Conservation (phyloP, 2,888 invertebrate species). For the Halictus ligatus region DNA sequence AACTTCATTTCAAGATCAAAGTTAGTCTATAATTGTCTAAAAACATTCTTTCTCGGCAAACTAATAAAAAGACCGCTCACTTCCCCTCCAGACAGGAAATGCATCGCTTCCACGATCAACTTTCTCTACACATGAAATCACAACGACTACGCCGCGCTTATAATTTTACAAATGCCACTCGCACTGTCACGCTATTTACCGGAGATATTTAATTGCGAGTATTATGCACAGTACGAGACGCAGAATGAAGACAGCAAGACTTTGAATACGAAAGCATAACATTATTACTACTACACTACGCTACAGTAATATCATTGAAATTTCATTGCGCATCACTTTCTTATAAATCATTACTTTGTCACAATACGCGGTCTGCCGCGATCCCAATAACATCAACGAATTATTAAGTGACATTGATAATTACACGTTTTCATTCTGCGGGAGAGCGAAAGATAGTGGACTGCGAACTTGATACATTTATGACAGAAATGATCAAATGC, state of each 20-base stretch:
- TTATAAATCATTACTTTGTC: background rate
- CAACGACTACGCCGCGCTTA: slow-evolving; percentile 19
- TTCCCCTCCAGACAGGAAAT: background rate
- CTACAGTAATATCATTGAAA: background rate
- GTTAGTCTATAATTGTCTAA: background rate
- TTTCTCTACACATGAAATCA: slow-evolving; percentile 33
- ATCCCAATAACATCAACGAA: background rate
- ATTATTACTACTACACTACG: background rate
- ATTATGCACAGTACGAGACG: background rate
- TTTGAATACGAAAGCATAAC: background rate
- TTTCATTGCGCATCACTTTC: slow-evolving; percentile 2
- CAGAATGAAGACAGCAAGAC: background rate
- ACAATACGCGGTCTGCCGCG: background rate
- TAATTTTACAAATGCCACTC: slow-evolving; percentile 9
- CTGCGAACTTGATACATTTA: background rate
- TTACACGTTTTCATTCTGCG: background rate
- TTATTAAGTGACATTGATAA: background rate
- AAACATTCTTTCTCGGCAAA: background rate
- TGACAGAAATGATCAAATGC: too few species aligned
- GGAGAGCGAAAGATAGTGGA: background rate
- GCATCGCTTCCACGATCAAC: slow-evolving; percentile 38
- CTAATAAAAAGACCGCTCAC: slow-evolving; percentile 4
- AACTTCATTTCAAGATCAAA: background rate
- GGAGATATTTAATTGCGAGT: slow-evolving; percentile 1
- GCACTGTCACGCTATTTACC: slow-evolving; percentile 16